Base-by-base conservation (phyloP, 2,888 invertebrate species). In the Eilema sororculum region DNA sequence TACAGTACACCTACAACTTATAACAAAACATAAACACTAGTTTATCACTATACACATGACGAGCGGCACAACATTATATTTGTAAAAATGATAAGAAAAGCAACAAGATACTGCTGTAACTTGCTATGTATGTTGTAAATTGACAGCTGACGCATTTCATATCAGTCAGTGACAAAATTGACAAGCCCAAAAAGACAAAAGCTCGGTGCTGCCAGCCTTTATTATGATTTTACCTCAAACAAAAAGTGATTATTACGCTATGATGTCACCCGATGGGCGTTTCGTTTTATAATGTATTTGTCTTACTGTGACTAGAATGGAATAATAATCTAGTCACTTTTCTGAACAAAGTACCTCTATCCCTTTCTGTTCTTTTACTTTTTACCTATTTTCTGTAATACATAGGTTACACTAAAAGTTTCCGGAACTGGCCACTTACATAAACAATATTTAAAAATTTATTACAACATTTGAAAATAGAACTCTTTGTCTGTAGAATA, bases 11-110 rank as follows among this genome's bases (percentile, higher is more conserved):
- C 24, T 67, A 75, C 76, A 79, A 70, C 72, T 69, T 70, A 78
- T 78, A 83, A 78, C 84, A 64, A 79, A 79, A 68, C 64, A 72
- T 83, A 86, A 88, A 86, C 81, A 87, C 81, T 82, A 77, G 73
- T 78, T 84, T 86, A 84, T 82, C 81, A 74, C 73, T 58, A 80
- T 81, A 82, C 82, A 84, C 89, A 91, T 90, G 83, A 80, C 88
- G 83, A 66, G 73, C 71, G 60, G 63, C 37, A 66, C 73, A 59
- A 67, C 37, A 60, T 69, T 65, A 64, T 69, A 72, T 69, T 59
- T 73, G 57, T 75, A 76, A 82, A 74, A 82, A 77, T 71, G 80
- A 77, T 79, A 79, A 81, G 67, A 77, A 72, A 46, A 62, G 72
- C 59, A 77, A 75, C 46, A 78, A 63, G 70, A 73, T 67, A 74